These are phyloP conservation scores for Plebejus argus DNA, from an alignment of 2,888 invertebrate genomes.

Conservation along the genomic window DNA sequence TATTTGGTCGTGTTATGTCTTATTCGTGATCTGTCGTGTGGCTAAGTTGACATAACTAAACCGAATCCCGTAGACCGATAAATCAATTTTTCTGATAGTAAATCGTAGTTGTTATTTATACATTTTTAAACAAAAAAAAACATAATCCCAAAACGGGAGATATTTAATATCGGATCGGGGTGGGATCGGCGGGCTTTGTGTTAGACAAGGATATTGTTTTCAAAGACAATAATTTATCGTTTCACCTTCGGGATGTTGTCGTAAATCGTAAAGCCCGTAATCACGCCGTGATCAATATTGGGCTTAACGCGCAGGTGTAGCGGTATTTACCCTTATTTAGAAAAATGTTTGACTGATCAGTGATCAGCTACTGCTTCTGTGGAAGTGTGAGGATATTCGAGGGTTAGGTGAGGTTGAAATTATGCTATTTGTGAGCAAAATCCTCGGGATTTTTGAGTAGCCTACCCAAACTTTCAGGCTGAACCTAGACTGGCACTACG, in stretches of 20 bases:
- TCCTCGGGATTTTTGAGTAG: no score
- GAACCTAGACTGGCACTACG: no score
- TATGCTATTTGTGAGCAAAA: no score
- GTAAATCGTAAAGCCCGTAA: neutral
- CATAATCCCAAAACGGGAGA: neutral
- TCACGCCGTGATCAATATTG: slow-evolving; percentile 7
- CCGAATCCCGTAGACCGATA: no score
- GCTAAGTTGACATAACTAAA: no score
- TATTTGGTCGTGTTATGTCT: no score
- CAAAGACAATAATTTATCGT: slow-evolving; percentile 20
- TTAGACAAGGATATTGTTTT: slow-evolving; percentile 20
- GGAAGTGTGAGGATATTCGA: neutral
- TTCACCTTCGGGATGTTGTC: neutral
- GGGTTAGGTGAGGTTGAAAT: neutral
- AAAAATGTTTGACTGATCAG: neutral
- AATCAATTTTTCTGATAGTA: no score
- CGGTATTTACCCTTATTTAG: neutral
- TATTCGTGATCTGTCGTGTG: no score
- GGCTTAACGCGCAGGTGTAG: neutral
- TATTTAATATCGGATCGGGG: slow-evolving; percentile 17
- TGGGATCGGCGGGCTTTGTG: neutral
- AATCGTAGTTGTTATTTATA: no score
- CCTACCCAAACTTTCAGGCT: no score
- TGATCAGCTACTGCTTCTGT: no score
- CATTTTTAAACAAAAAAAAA: no score